Evolutionary conservation across 2,888 invertebrate genomes (phyloP).

Genomic region (Metacarcinus magister): DNA sequence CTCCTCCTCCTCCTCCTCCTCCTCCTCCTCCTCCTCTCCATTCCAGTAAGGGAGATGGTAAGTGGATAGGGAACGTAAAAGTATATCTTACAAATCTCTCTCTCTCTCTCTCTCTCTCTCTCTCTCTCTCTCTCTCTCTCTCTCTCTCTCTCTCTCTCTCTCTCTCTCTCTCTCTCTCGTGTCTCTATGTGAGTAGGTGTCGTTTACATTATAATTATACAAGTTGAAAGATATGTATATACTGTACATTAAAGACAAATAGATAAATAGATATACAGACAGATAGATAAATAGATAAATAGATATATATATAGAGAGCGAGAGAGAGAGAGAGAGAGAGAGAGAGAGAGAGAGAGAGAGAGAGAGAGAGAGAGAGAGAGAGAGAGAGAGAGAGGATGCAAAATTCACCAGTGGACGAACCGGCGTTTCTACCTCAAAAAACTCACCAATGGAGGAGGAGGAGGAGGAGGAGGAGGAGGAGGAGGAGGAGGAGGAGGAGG

Average conservation of each 20-base stretch:
- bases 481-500: conserved; percentile 1
- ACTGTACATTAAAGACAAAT: no score
- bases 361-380: conserved; percentile 37
- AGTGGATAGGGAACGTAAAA: not conserved
- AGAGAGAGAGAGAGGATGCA: not conserved
- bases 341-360: conserved; percentile 41
- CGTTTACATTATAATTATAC: no score
- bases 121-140: no score
- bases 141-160: no score
- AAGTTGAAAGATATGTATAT: no score
- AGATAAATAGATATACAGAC: no score
- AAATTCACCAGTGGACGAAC: not conserved
- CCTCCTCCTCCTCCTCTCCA: not conserved
- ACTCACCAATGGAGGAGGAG: not conserved
- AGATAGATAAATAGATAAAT: not conserved
- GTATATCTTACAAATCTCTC: not conserved
- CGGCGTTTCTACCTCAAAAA: not conserved
- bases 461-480: not conserved
- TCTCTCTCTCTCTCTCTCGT: no score
- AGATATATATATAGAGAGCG: not conserved
- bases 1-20: conserved; percentile 12
- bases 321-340: conserved; percentile 48
- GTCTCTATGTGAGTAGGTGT: no score
- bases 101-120: no score
- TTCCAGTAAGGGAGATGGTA: not conserved